A percentile compares a stretch with the other conserved stretches of the same genome.
These are phyloP conservation scores for Formicarius rufipectus DNA, from an alignment of 2,113 vertebrate species.

Conservation along the genomic window DNA sequence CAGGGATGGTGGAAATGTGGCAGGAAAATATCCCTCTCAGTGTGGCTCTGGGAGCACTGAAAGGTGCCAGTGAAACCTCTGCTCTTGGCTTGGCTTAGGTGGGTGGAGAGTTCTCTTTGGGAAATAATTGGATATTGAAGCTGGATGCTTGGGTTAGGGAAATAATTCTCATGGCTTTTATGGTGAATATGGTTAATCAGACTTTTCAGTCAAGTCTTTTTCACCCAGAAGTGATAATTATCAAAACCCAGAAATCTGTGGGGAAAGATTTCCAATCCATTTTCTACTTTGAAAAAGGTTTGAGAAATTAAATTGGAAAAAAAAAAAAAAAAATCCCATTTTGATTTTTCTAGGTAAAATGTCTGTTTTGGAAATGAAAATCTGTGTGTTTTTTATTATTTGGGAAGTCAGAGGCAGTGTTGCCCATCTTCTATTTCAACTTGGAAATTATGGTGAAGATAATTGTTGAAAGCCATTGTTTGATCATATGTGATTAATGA, in stretches of 20 bases:
- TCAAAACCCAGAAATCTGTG: background rate
- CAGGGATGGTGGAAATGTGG: background rate
- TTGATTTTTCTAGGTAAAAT: background rate
- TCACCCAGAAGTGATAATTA: background rate
- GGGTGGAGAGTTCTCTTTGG: background rate
- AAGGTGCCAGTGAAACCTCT: background rate
- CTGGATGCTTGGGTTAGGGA: background rate
- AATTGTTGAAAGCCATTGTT: background rate
- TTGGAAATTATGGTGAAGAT: background rate
- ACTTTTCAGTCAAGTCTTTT: background rate
- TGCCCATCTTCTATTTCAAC: background rate
- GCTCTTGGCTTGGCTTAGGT: background rate
- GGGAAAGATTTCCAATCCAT: background rate
- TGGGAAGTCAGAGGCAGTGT: background rate
- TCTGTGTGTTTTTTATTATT: background rate
- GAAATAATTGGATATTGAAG: background rate
- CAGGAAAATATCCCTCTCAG: background rate
- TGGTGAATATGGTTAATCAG: fast-evolving
- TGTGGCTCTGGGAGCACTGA: background rate
- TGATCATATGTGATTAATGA: background rate
- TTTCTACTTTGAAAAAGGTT: background rate
- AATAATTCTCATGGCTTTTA: background rate
- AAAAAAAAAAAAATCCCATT: fast-evolving
- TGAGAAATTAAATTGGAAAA: background rate
- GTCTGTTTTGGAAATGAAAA: background rate